Percentiles rank a stretch among this genome's conserved stretches.
These are phyloP conservation scores for Pachyramphus minor DNA, from an alignment of 2,113 vertebrate genomes.

Conservation along the genomic window DNA sequence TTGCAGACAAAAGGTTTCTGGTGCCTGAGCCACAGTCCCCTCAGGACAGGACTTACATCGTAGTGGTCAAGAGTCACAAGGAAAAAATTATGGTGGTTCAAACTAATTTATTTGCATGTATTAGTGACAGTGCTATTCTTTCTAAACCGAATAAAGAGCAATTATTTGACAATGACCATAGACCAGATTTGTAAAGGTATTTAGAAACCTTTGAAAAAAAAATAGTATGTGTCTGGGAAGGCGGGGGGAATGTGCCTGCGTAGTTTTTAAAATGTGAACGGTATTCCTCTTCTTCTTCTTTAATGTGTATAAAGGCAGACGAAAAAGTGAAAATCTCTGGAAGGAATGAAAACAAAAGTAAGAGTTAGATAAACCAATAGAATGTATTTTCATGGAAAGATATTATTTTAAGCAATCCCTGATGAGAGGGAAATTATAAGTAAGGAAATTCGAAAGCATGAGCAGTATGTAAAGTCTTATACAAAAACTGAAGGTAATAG, in stretches of 20 bases:
- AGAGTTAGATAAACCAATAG: background rate
- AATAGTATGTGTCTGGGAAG: accelerated
- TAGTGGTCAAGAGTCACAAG: background rate
- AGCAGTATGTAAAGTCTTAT: background rate
- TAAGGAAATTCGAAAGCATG: background rate
- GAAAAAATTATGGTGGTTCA: background rate
- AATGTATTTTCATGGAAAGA: background rate
- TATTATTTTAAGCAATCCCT: background rate
- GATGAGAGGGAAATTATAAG: background rate
- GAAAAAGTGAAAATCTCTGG: background rate
- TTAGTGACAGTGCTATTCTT: background rate
- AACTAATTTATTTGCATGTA: background rate
- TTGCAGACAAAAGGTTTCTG: background rate
- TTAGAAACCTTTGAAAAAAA: background rate
- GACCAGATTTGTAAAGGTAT: background rate
- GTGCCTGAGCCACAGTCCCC: background rate
- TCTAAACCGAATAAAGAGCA: background rate
- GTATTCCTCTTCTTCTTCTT: background rate
- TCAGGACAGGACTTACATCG: background rate
- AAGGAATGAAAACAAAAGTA: background rate
- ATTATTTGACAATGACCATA: background rate
- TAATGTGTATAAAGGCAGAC: background rate
- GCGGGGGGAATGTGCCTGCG: background rate
- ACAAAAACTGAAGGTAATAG: background rate
- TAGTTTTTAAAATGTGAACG: background rate